phyloP scores from a whole-genome alignment of 2,888 invertebrate species.

The Latrodectus hesperus region DNA sequence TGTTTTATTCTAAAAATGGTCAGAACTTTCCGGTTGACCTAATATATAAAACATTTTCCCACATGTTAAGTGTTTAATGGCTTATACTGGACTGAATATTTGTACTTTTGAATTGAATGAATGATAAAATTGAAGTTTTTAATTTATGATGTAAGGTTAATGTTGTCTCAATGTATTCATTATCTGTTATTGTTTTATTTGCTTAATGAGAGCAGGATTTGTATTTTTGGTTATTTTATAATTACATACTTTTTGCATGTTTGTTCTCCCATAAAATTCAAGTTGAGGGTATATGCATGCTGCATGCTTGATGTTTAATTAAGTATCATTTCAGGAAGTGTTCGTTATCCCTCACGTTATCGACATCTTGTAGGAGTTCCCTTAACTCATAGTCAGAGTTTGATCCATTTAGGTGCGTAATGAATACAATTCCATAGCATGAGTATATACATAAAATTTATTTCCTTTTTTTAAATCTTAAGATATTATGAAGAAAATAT shows the following conservation, averaged over 20 bases:
- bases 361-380: slow-evolving; percentile 57
- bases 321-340: slow-evolving; percentile 53
- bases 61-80: too few species aligned
- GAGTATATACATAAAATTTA: too few species aligned
- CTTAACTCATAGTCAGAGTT: slow-evolving; percentile 58
- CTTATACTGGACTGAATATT: too few species aligned
- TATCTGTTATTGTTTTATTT: background rate
- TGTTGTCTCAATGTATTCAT: background rate
- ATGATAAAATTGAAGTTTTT: too few species aligned
- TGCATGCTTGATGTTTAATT: slow-evolving; percentile 42
- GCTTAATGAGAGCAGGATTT: background rate
- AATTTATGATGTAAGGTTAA: too few species aligned
- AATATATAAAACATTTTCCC: too few species aligned
- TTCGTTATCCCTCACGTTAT: slow-evolving; percentile 66
- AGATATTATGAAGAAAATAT: too few species aligned
- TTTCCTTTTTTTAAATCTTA: too few species aligned
- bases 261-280: background rate
- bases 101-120: too few species aligned
- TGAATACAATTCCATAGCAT: background rate
- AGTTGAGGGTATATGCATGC: background rate
- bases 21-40: too few species aligned
- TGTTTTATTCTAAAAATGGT: too few species aligned
- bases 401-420: slow-evolving; percentile 62
- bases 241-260: background rate
- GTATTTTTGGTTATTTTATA: background rate